Evolutionary conservation across 2,113 vertebrate genomes (phyloP), one percentile per base, ranked within the genome.

Genomic region (Terrapene triunguis): DNA sequence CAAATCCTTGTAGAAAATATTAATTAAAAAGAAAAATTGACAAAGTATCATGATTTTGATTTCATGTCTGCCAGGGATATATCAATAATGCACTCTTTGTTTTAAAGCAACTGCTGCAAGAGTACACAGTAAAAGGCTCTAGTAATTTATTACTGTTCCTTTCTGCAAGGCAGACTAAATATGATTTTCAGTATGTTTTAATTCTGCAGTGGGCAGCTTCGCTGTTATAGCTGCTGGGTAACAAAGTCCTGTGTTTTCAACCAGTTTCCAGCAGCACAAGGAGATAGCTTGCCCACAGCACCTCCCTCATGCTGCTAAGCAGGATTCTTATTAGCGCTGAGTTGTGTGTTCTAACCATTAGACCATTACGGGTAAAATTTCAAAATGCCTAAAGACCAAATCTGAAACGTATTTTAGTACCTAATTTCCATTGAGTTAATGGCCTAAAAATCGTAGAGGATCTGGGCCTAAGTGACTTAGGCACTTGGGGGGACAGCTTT

Each of bases 21-120:
- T 95, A 95, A 96, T 97, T 96, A 94, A 95, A 92, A 88, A 79
- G 55, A 94, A 95, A 42, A 96, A 95, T n/a, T 95, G 93, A 93
- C 79, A 62, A 87, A 88, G 93, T 42, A 93, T 19, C 90, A 81
- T 16, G 53, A 91, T 90, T 93, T 94, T 74, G 88, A 10, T 93
- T 93, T 95, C 95, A 94, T 85, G 48, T 57, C 93, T 89, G 89
- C 89, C 96, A 94, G 84, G 38, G 32, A 1, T 1, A 80, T 91
- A 92, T 97, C 92, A 97, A 97, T 96, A 96, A 97, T 93, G 57
- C 79, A 92, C 90, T 59, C 7, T 76, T 91, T 94, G 59, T 92
- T 96, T 95, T 87, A 92, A 94, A 62, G 65, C 62, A 95, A 95
- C 76, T 85, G 88, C 93, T 93, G 47, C 85, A 92, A 92, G 95